phyloP scores from a whole-genome alignment of 2,888 invertebrate species.

The Synergus laeviventris region DNA sequence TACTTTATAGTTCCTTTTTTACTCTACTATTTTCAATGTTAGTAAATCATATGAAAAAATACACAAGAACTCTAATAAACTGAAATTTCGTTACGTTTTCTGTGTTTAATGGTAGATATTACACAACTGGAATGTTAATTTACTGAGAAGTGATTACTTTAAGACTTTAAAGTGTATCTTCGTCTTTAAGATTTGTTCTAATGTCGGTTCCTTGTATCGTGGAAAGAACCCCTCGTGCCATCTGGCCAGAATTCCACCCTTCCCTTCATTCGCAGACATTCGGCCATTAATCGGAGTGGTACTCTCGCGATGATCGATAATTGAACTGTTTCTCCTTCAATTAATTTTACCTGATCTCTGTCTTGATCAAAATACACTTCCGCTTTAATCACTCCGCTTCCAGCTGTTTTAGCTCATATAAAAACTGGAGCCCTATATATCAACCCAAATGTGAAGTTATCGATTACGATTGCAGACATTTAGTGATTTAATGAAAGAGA shows the following conservation, averaged over 20 bases:
- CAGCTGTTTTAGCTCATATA: neutral
- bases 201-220: conserved; percentile 28
- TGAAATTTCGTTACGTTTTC: no score
- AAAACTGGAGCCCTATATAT: neutral
- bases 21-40: no score
- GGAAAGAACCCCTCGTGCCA: conserved; percentile 25
- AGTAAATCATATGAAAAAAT: no score
- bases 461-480: neutral
- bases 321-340: conserved; percentile 38
- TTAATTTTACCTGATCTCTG: conserved; percentile 26
- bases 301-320: conserved; percentile 37
- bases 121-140: neutral
- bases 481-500: neutral
- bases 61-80: no score
- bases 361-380: neutral
- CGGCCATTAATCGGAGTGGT: conserved; percentile 37
- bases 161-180: neutral
- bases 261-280: conserved; percentile 41
- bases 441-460: neutral
- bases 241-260: conserved; percentile 46
- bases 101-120: neutral
- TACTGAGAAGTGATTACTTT: neutral
- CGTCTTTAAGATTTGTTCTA: conserved; percentile 27
- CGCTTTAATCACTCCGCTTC: neutral
- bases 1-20: no score